phyloP scores from a whole-genome alignment of 2,797 vertebrate genomes.

The Spondyliosoma cantharus region DNA sequence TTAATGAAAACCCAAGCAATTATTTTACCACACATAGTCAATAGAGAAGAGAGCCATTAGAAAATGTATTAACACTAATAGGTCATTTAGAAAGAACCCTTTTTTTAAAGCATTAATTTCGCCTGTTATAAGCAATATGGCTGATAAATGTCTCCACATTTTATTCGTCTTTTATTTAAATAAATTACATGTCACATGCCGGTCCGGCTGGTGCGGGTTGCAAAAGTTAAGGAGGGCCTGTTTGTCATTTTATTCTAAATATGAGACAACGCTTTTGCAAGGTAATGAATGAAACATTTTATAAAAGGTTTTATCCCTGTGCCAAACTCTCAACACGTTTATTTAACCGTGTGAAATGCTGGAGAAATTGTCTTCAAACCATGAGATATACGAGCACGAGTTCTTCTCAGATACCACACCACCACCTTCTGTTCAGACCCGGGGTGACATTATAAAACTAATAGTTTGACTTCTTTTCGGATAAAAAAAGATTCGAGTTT shows the following conservation, averaged over 20 bases:
- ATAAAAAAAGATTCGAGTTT: not conserved
- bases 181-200: not conserved
- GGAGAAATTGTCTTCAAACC: no score
- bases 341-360: no score
- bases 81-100: no score
- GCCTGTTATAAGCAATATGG: not conserved
- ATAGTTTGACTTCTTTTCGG: not conserved
- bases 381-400: not conserved
- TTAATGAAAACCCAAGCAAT: not conserved
- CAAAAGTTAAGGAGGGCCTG: not conserved
- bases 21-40: not conserved
- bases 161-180: not conserved
- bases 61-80: not conserved
- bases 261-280: not conserved
- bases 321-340: no score
- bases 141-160: not conserved
- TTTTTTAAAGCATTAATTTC: not conserved
- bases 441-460: constrained; percentile 38
- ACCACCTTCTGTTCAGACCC: constrained; percentile 74
- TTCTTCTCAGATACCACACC: constrained; percentile 57
- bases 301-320: not conserved
- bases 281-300: not conserved
- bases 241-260: not conserved
- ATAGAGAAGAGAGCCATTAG: no score
- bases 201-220: not conserved